Conservation (phyloP, 2,113 vertebrate species). For the Ochotona princeps region DNA sequence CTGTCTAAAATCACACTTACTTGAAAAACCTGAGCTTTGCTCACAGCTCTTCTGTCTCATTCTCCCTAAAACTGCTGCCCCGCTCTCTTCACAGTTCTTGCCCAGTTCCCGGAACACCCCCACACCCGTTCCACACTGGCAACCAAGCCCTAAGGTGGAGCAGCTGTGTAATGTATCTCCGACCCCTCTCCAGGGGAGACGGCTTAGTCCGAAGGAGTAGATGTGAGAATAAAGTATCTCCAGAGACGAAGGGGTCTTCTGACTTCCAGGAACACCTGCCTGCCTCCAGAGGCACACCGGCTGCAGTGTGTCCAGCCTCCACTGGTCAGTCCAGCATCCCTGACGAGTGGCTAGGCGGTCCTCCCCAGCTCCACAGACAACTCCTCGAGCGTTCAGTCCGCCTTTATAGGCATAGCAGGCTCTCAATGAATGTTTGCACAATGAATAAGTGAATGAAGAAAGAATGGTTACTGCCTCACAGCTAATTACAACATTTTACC, state of each 20-base stretch:
- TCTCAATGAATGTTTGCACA: not conserved
- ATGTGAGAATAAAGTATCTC: not conserved
- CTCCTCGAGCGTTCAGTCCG: not conserved
- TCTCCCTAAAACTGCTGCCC: not conserved
- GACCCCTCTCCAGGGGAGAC: not conserved
- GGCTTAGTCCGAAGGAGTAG: conserved; percentile 1
- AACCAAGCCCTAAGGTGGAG: not conserved
- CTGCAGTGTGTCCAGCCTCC: too few species aligned
- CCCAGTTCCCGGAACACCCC: not conserved
- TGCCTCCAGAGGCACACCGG: not conserved
- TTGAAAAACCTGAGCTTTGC: not conserved
- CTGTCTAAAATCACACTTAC: not conserved
- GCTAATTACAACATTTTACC: not conserved
- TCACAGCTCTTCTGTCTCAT: not conserved
- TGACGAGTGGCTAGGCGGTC: not conserved
- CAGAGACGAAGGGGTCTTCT: conserved; percentile 49
- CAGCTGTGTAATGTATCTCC: not conserved
- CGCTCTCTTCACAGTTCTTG: not conserved
- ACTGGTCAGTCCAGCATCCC: not conserved
- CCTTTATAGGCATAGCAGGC: not conserved
- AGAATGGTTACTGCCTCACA: not conserved
- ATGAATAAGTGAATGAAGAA: not conserved
- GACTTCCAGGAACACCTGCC: conserved; percentile 29
- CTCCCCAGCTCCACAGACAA: not conserved
- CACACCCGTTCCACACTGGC: not conserved